These are phyloP conservation scores for Hypotaenidia okinawae DNA, from an alignment of 2,797 vertebrate species.

Conservation along the genomic window DNA sequence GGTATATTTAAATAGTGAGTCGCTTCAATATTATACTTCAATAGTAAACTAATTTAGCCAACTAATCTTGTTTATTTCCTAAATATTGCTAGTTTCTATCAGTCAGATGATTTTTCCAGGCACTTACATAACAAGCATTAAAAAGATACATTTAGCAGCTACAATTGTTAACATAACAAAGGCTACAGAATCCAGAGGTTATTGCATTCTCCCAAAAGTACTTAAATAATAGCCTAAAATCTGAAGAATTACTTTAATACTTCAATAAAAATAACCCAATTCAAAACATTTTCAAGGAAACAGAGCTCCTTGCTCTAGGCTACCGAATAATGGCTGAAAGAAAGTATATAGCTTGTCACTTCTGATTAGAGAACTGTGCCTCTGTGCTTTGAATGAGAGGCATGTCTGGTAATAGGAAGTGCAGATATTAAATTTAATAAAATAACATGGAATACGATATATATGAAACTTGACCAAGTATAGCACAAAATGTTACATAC, in stretches of 20 bases:
- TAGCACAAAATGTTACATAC: constrained; percentile 75
- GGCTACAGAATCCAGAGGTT: constrained; percentile 79
- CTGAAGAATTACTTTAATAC: constrained; percentile 99
- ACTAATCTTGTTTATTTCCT: constrained; percentile 77
- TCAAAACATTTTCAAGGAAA: constrained; percentile 96
- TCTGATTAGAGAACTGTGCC: constrained; percentile 94
- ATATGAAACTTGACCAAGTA: constrained; percentile 88
- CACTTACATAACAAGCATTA: constrained; percentile 76
- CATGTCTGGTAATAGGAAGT: constrained; percentile 93
- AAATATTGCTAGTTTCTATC: constrained; percentile 65
- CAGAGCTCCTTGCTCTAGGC: constrained; percentile 92
- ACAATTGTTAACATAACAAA: constrained; percentile 79
- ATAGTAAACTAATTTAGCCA: constrained; percentile 68
- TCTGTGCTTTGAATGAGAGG: constrained; percentile 93
- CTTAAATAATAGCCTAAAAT: constrained; percentile 96
- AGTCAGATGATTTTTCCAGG: constrained; percentile 62
- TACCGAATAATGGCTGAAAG: constrained; percentile 93
- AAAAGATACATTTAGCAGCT: constrained; percentile 76
- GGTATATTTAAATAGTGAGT: constrained; percentile 34
- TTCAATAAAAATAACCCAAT: constrained; percentile 99
- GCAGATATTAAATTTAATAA: constrained; percentile 96
- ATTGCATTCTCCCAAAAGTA: constrained; percentile 86
- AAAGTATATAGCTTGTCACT: constrained; percentile 97
- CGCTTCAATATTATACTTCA: constrained; percentile 37
- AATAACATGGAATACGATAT: constrained; percentile 89